Base-by-base conservation (phyloP, 2,113 vertebrate species). In the Poeciliopsis prolifica region DNA sequence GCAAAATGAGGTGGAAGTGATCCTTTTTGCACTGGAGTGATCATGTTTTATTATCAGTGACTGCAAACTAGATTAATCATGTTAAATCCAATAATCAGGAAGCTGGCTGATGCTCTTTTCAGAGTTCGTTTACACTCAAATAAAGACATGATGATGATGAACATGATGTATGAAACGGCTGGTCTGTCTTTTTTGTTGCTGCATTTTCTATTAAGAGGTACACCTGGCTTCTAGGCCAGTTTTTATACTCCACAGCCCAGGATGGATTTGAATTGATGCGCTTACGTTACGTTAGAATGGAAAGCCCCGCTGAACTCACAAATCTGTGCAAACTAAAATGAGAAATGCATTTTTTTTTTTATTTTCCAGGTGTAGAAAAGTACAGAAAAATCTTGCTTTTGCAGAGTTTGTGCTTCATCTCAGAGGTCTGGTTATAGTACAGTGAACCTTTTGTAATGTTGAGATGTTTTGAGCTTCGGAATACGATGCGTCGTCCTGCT, bases 61-160 rank as follows among this genome's bases (percentile, higher is more conserved):
- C 80, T 89, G 86, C 86, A 89, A 76, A 88, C 76, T 5, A 86
- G 81, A 77, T 79, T 64, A 78, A 85, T 86, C 82, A 89, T 93
- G 87, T 88, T 88, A 82, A 84, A 54, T 84, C 86, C 87, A 88
- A 86, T 87, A 83, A 87, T 80, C 71, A 78, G 87, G 69, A 88
- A 78, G 82, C 79, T 84, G 90, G 86, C 89, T 91, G 85, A 90
- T 76, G 84, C 89, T 92, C 89, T 89, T 88, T 81, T 93, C 82
- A 85, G 89, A 93, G 84, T 92, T 93, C 92, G 92, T 94, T 94
- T 94, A 94, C 93, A 92, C 86, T 81, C 85, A 75, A 93, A 93
- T 93, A 92, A 93, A 93, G 92, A 93, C 86, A 86, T 91, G 83
- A 91, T 51, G 19, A 51, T 82, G 87, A 90, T 79, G 82, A 91